Conservation (phyloP, 2,113 vertebrate genomes). For the Gavia stellata region DNA sequence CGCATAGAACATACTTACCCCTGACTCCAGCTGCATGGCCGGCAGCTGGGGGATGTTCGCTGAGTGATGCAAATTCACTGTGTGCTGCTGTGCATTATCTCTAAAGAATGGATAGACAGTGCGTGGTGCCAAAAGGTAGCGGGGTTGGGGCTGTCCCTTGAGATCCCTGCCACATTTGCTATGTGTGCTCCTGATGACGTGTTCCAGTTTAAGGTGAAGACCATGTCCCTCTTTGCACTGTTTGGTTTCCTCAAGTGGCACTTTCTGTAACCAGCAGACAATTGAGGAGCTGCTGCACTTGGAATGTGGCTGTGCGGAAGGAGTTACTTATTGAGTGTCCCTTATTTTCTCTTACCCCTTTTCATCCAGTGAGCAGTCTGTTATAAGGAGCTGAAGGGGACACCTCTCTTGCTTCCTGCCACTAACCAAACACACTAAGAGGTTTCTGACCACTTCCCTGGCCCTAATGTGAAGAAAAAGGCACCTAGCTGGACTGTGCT, state of each 20-base stretch:
- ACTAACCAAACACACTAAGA: neutral
- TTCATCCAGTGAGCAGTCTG: neutral
- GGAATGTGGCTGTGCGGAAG: neutral
- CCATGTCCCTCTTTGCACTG: neutral
- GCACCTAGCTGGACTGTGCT: neutral
- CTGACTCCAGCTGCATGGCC: accelerated
- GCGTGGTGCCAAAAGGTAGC: neutral
- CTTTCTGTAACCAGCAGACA: conserved; percentile 2
- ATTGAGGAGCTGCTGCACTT: conserved; percentile 7
- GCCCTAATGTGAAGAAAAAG: neutral
- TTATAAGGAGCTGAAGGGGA: neutral
- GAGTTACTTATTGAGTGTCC: neutral
- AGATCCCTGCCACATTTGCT: neutral
- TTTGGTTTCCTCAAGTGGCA: neutral
- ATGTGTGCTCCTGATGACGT: accelerated
- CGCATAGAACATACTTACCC: neutral
- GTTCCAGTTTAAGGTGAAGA: neutral
- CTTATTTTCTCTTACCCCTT: neutral
- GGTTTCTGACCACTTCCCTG: neutral
- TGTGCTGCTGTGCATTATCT: neutral
- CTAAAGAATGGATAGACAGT: neutral
- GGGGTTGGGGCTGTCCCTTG: neutral
- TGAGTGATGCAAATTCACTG: neutral
- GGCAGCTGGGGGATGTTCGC: neutral
- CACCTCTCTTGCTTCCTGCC: neutral